Conservation (phyloP, 2,113 vertebrate genomes). For the Labrus mixtus region DNA sequence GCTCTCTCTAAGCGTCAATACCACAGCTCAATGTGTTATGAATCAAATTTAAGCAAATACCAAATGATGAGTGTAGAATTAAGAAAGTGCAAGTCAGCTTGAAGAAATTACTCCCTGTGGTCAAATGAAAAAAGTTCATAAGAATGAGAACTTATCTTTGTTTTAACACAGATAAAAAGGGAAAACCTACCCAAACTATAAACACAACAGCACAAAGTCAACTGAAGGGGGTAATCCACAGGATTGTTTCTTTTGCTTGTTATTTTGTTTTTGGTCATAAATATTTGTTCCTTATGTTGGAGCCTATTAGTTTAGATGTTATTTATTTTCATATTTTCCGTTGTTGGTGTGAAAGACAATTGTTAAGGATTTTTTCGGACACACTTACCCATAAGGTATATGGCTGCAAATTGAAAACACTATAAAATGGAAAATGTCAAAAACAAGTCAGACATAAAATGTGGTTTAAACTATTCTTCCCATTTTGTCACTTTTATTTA, state of each 20-base stretch:
- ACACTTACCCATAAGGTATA: neutral
- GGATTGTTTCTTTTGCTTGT: neutral
- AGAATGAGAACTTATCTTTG: constrained; percentile 1
- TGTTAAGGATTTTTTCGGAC: neutral
- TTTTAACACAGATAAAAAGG: constrained; percentile 12
- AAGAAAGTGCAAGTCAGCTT: constrained; percentile 2
- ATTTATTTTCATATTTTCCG: neutral
- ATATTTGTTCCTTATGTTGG: neutral
- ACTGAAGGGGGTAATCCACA: neutral
- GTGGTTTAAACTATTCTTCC: neutral
- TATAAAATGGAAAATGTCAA: neutral
- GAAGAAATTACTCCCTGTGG: constrained; percentile 17
- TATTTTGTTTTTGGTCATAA: neutral
- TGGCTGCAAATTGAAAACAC: no score
- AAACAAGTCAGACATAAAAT: neutral
- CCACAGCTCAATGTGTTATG: constrained; percentile 4
- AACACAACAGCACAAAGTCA: neutral
- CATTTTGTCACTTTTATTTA: neutral
- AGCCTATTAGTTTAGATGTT: constrained; percentile 19
- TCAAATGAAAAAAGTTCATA: constrained; percentile 19
- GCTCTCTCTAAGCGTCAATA: neutral
- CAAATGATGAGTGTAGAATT: neutral
- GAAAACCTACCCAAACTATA: constrained; percentile 11
- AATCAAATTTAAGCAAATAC: constrained; percentile 33
- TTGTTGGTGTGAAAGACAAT: constrained; percentile 20